Conservation (phyloP, 1,140 invertebrate genomes). For the Drosophila repletoides region DNA sequence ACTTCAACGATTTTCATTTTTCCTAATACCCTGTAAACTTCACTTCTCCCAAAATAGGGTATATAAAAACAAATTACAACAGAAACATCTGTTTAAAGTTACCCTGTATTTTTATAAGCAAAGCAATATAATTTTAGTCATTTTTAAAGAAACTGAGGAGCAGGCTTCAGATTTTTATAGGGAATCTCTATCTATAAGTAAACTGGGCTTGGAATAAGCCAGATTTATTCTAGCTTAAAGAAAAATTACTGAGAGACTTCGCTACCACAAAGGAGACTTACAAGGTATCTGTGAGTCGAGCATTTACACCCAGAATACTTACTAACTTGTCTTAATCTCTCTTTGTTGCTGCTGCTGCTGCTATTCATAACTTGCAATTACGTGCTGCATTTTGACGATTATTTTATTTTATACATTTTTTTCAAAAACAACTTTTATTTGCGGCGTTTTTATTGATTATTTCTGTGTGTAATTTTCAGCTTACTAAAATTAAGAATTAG, state of each 20-base stretch:
- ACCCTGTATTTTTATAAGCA: no score
- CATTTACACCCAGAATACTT: neutral
- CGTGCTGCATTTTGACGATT: slow-evolving; percentile 28
- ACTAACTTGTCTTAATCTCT: no score
- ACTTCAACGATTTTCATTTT: slow-evolving; percentile 66
- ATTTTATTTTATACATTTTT: neutral
- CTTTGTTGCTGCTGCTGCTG: no score
- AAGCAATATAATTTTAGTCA: no score
- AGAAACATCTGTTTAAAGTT: neutral
- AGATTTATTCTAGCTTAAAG: no score
- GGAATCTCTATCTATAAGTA: no score
- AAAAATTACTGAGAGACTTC: no score
- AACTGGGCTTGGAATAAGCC: no score
- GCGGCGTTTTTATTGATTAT: slow-evolving; percentile 36
- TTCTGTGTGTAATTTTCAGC: neutral
- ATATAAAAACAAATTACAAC: neutral
- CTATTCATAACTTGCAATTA: slow-evolving; percentile 44
- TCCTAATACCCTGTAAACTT: slow-evolving; percentile 7
- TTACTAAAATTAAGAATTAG: slow-evolving; percentile 33
- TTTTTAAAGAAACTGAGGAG: no score
- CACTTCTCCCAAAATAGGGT: neutral
- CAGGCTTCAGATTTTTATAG: no score
- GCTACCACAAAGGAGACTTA: no score
- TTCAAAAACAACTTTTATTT: slow-evolving; percentile 31
- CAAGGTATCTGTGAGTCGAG: neutral